phyloP scores from a whole-genome alignment of 2,797 vertebrate species.

The Tangara arthus region DNA sequence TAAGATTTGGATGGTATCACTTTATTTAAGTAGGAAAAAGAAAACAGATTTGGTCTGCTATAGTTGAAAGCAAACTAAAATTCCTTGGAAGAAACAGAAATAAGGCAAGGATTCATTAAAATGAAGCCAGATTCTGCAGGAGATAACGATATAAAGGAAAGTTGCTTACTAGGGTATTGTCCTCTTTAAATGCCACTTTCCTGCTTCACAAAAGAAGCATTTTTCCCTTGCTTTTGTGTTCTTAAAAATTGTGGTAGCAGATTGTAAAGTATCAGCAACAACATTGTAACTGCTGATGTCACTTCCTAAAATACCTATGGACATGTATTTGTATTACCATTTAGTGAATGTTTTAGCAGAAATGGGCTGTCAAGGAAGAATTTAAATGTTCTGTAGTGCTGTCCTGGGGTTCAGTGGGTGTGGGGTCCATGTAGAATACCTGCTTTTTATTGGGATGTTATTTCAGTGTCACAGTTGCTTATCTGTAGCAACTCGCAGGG shows the following conservation, averaged over 20 bases:
- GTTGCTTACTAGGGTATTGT: neutral
- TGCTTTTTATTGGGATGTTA: neutral
- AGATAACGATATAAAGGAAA: neutral
- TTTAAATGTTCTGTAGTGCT: neutral
- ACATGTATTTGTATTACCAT: neutral
- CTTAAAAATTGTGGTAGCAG: neutral
- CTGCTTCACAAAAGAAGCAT: neutral
- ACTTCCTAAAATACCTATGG: neutral
- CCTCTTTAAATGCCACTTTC: neutral
- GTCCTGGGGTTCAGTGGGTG: neutral
- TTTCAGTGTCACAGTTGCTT: neutral
- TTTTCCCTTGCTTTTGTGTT: neutral
- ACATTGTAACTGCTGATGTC: neutral
- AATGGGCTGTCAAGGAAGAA: neutral
- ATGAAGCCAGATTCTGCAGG: neutral
- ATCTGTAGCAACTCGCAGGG: neutral
- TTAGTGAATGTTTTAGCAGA: neutral
- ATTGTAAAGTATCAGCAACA: neutral
- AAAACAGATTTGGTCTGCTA: neutral
- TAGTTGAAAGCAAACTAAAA: neutral
- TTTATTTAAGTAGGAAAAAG: neutral
- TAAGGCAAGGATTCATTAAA: neutral
- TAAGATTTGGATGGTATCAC: neutral
- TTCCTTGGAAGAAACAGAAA: neutral
- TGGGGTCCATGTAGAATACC: neutral